Evolutionary conservation across 2,113 vertebrate genomes (phyloP), one percentile per base, ranked within the genome.

Genomic region (Hippocampus comes): DNA sequence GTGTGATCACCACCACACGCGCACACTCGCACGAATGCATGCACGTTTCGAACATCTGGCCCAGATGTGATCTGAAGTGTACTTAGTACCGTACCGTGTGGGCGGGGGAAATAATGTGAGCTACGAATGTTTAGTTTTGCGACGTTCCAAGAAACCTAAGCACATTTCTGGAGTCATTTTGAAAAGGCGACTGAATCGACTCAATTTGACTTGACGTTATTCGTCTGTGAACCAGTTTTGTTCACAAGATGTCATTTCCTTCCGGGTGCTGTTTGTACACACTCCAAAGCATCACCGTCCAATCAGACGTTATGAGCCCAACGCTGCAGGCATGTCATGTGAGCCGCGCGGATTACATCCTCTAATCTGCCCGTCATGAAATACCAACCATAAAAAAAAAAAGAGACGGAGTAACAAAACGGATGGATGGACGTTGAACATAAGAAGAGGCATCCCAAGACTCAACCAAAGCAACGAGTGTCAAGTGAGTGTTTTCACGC

Each of bases 351-450:
- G 89, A 91, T 90, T 91, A 91, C 64, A 78, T 75, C 46, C 42
- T 48, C 17, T 89, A 89, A 91, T 89, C 89, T 84, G 75, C 75
- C 81, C 77, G 81, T 82, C 82, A 78, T 77, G 78, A 76, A 84
- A 82, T 82, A 72, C 43, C 77, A 78, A 77, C 48, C 9, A 38
- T 61, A 70, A 57, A 72, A 68, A 25, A 25, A 53, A 68, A 68
- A 21, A 27, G 73, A 66, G 63, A 67, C 68, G 25, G 68, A 73
- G 38, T 63, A 65, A 60, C 43, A 73, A 78, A 79, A 79, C 67
- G 63, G 46, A 65, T 43, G 41, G 41, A 42, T 0, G 12, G 67
- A 68, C 68, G 77, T 30, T 43, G 51, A 25, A 76, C 70, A 71
- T n/a, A 43, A 73, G 64, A 73, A n/a, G 12, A 10, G 15, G 7